phyloP scores from a whole-genome alignment of 2,888 invertebrate species.

The Orthonychiurus folsomi region DNA sequence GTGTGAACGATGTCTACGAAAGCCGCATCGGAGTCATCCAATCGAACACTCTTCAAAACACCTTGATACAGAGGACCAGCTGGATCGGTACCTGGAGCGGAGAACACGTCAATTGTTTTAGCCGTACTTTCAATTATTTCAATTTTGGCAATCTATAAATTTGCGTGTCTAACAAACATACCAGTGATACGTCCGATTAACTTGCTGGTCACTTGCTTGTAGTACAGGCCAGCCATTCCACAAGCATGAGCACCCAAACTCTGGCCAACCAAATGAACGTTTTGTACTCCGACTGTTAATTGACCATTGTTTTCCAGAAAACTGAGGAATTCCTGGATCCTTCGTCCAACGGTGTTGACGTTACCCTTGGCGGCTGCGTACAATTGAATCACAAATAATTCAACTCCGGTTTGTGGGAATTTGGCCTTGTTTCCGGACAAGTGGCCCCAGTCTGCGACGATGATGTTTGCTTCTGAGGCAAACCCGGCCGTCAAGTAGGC shows the following conservation, averaged over 20 bases:
- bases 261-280: conserved; percentile 14
- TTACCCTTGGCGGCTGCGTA: neutral
- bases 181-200: conserved; percentile 9
- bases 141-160: neutral
- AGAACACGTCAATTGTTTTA: no score
- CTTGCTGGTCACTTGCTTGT: conserved; percentile 6
- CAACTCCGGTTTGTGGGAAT: neutral
- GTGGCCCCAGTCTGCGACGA: conserved; percentile 8
- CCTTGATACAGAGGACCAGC: conserved; percentile 11
- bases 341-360: conserved; percentile 1
- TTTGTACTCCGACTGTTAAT: conserved; percentile 6
- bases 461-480: conserved; percentile 5
- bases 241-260: conserved; percentile 12
- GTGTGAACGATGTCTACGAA: conserved; percentile 19
- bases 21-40: conserved; percentile 8
- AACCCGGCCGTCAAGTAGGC: conserved; percentile 12
- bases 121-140: no score
- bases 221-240: conserved; percentile 9
- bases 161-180: neutral
- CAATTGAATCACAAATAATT: neutral
- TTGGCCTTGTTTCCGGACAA: conserved; percentile 11
- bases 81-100: conserved; percentile 6
- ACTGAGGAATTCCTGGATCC: conserved; percentile 5
- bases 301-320: conserved; percentile 4
- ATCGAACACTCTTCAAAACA: neutral